These are phyloP conservation scores for Hyperoplus lanceolatus DNA, from an alignment of 2,797 vertebrate species.

Conservation along the genomic window DNA sequence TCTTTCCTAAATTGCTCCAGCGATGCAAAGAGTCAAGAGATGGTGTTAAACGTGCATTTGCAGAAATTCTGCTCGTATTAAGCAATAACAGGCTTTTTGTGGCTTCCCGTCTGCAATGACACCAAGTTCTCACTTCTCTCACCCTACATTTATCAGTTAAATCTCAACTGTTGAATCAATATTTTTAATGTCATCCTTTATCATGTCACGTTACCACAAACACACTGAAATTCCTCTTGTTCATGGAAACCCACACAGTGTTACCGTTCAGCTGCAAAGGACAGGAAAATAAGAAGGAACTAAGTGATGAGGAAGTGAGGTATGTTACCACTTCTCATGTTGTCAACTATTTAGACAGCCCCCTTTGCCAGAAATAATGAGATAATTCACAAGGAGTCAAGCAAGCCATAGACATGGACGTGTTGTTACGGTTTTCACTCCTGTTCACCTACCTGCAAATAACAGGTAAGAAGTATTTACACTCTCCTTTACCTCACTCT, in stretches of 20 bases:
- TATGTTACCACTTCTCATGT: slow-evolving; percentile 49
- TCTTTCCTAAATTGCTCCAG: neutral
- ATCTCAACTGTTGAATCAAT: neutral
- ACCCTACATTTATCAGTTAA: too few relatives aligned
- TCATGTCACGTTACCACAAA: neutral
- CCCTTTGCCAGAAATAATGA: slow-evolving; percentile 47
- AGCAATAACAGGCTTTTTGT: neutral
- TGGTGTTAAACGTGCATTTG: neutral
- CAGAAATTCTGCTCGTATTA: slow-evolving; percentile 13
- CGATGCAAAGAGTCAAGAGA: neutral
- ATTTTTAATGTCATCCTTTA: neutral
- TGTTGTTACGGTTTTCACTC: slow-evolving; percentile 56
- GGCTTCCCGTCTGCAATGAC: slow-evolving; percentile 4
- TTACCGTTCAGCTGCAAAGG: neutral
- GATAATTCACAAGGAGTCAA: slow-evolving; percentile 51
- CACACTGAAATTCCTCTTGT: neutral
- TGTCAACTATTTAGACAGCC: slow-evolving; percentile 37
- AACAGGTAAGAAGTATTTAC: slow-evolving; percentile 58
- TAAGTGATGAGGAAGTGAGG: slow-evolving; percentile 63
- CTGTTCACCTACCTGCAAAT: slow-evolving; percentile 40
- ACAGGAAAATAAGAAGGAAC: slow-evolving; percentile 42
- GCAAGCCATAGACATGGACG: slow-evolving; percentile 60
- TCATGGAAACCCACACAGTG: neutral
- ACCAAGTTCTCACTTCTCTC: neutral
- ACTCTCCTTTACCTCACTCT: neutral